Conservation (phyloP, 2,113 vertebrate genomes). For the Protobothrops mucrosquamatus region DNA sequence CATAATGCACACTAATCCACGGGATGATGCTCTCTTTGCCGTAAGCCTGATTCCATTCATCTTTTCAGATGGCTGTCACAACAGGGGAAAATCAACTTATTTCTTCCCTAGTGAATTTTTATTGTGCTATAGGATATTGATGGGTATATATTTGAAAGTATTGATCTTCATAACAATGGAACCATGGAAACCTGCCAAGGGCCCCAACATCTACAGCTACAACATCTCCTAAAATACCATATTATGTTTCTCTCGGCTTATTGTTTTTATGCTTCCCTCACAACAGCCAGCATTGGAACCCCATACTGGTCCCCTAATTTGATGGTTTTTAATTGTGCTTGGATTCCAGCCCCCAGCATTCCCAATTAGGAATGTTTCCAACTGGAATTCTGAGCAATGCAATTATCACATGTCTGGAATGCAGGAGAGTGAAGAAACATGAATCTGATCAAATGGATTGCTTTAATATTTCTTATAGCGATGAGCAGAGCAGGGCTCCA, state of each 20-base stretch:
- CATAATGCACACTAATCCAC: conserved; percentile 7
- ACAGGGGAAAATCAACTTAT: background rate
- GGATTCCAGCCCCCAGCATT: background rate
- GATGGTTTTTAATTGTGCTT: background rate
- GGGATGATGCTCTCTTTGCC: background rate
- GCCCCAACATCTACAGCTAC: background rate
- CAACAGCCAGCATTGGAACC: background rate
- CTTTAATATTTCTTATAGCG: background rate
- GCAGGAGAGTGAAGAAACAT: background rate
- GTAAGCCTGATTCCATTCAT: background rate
- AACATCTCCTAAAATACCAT: background rate
- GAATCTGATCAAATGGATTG: background rate
- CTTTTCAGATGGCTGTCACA: background rate
- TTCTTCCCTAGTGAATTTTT: background rate
- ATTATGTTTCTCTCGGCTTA: background rate
- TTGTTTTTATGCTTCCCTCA: background rate
- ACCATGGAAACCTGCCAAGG: background rate
- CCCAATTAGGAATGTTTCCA: background rate
- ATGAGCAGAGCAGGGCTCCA: background rate
- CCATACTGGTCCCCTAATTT: background rate
- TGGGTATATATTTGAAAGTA: background rate
- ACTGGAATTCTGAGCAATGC: background rate
- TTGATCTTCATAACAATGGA: background rate
- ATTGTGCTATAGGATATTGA: background rate
- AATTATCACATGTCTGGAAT: background rate